phyloP scores from a whole-genome alignment of 1,140 invertebrate species.

The Meloidogyne chitwoodi region DNA sequence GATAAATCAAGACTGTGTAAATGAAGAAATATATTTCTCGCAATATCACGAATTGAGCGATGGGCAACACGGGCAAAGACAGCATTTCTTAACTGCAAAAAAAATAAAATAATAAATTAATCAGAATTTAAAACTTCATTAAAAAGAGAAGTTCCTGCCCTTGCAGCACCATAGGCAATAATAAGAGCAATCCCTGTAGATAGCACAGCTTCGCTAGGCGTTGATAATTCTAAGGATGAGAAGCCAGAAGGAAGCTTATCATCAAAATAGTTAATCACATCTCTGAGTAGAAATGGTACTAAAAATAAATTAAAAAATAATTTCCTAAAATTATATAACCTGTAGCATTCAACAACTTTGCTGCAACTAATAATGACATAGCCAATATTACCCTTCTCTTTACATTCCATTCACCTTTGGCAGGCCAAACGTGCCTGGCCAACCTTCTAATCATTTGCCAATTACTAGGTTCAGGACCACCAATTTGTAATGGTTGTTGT shows the following conservation, averaged over 20 bases:
- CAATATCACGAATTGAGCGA: conserved; percentile 86
- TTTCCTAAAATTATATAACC: not conserved
- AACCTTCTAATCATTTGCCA: conserved; percentile 80
- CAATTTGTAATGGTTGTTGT: conserved; percentile 13
- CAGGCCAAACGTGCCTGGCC: conserved; percentile 88
- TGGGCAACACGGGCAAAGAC: conserved; percentile 98
- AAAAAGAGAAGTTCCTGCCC: conserved; percentile 80
- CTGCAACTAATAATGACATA: conserved; percentile 64
- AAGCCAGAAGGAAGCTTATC: conserved; percentile 56
- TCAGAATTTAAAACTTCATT: conserved; percentile 69
- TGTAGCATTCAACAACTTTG: conserved; percentile 61
- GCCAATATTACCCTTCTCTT: conserved; percentile 78
- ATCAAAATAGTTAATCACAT: conserved; percentile 83
- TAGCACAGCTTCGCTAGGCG: conserved; percentile 58
- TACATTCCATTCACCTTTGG: conserved; percentile 76
- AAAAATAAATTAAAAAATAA: conserved; percentile 70
- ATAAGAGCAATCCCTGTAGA: conserved; percentile 72
- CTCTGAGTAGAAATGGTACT: conserved; percentile 96
- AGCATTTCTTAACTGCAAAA: conserved; percentile 75
- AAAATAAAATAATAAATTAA: not conserved
- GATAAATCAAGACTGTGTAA: conserved; percentile 87
- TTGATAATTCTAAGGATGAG: conserved; percentile 60
- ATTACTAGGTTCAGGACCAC: conserved; percentile 57
- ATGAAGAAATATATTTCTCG: conserved; percentile 92
- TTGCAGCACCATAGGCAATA: conserved; percentile 86